Evolutionary conservation across 2,797 vertebrate species (phyloP).

Genomic region (Orestias chungarensis): DNA sequence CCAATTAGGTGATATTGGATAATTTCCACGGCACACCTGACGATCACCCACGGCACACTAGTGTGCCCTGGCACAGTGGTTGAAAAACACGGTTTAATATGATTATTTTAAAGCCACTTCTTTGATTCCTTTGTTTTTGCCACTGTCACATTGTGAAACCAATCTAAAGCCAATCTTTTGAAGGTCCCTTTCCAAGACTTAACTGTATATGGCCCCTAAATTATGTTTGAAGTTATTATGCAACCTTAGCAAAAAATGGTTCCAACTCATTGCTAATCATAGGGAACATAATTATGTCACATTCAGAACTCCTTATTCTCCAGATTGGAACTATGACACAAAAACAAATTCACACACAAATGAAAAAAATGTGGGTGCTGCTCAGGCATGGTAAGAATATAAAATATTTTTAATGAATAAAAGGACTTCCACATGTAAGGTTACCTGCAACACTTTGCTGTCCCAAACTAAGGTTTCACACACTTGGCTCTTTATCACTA

Average conservation of each 20-base stretch:
- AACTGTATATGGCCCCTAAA: neutral
- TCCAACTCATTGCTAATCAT: neutral
- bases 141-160: neutral
- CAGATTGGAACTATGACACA: neutral
- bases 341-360: neutral
- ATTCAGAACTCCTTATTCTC: neutral
- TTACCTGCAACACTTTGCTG: neutral
- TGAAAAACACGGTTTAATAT: no score
- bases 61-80: no score
- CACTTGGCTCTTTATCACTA: neutral
- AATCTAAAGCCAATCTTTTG: neutral
- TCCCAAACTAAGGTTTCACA: neutral
- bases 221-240: neutral
- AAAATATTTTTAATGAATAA: neutral
- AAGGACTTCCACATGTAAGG: neutral
- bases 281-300: no score
- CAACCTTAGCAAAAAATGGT: neutral
- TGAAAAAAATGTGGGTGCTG: neutral
- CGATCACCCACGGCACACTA: no score
- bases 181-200: neutral
- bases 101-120: neutral
- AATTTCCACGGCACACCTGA: no score
- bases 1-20: no score
- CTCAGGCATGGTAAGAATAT: neutral
- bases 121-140: neutral